Base-by-base conservation (phyloP, 1,140 invertebrate species). In the Lepeophtheirus salmonis region DNA sequence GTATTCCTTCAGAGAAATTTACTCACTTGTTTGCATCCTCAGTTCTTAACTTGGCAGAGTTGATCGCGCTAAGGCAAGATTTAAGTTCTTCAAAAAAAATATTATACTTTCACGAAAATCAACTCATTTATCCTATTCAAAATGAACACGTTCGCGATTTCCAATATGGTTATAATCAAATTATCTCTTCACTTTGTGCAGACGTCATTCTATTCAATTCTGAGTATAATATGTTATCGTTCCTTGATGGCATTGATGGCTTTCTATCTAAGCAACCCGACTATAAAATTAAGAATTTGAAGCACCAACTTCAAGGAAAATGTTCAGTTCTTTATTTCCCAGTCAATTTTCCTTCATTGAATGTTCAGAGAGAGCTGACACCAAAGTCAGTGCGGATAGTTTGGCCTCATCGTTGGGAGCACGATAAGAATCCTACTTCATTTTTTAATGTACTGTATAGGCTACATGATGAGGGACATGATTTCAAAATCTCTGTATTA, bases 401-500 rank as follows among this genome's bases (percentile, higher is more conserved):
- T 16, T 86, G 83, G 83, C 79, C 83, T 14, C 83, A 85, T 71
- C 71, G 83, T 66, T 85, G 83, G 83, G 83, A 86, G 69, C 82
- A 83, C 70, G 83, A 86, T 67, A 85, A 85, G 70, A 77, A 80
- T 69, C 83, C 83, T 10, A 74, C 80, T 24, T 66, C 74, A 18
- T 78, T 85, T 66, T 79, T 83, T 56, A 66, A 75, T 4, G 74
- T 76, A 2, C 64, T 84, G 1, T 70, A 72, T 57, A 65, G 70
- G 60, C 67, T 85, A n/a, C 71, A 76, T 30, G 72, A 76, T 21
- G 68, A 76, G 23, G 70, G 75, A 16, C 68, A 72, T 24, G 66
- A 74, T 25, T 85, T 84, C 66, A 65, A 71, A 50, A 66, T 83
- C 10, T 79, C 78, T n/a, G 76, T 84, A 2, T 63, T 82, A 16